A percentile compares a stretch with the other conserved stretches of the same genome.
phyloP scores from a whole-genome alignment of 2,113 vertebrate genomes.

The Aspidoscelis tigris region DNA sequence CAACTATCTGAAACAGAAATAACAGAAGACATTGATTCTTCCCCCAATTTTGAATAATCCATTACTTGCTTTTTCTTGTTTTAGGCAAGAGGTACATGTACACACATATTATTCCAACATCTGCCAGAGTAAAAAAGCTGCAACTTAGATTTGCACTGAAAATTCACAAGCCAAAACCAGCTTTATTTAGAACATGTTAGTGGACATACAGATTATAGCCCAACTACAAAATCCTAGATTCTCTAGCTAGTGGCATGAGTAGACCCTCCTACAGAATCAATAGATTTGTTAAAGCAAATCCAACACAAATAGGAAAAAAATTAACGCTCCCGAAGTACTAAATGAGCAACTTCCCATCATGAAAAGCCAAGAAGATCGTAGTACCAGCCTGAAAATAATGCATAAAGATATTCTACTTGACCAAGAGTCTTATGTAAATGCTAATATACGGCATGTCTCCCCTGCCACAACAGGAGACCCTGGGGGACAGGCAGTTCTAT shows the following conservation, averaged over 20 bases:
- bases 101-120: too few relatives aligned
- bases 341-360: not conserved
- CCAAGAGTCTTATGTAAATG: constrained; percentile 32
- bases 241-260: not conserved
- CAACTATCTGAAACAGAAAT: constrained; percentile 84
- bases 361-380: constrained; percentile 40
- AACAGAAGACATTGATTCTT: not conserved
- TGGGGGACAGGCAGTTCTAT: too few relatives aligned
- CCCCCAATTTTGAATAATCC: too few relatives aligned
- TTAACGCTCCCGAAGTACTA: not conserved
- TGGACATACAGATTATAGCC: not conserved
- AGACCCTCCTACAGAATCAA: constrained; percentile 24
- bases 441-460: constrained; percentile 11
- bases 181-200: too few relatives aligned
- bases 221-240: not conserved
- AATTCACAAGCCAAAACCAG: not conserved
- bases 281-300: not conserved
- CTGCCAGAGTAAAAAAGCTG: not conserved
- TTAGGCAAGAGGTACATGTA: too few relatives aligned
- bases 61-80: not conserved
- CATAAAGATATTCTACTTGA: constrained; percentile 36
- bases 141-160: not conserved
- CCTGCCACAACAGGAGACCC: too few relatives aligned
- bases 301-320: not conserved
- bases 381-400: not conserved